Conservation (phyloP, 2,888 invertebrate species). For the Lasioglossum marginatum region DNA sequence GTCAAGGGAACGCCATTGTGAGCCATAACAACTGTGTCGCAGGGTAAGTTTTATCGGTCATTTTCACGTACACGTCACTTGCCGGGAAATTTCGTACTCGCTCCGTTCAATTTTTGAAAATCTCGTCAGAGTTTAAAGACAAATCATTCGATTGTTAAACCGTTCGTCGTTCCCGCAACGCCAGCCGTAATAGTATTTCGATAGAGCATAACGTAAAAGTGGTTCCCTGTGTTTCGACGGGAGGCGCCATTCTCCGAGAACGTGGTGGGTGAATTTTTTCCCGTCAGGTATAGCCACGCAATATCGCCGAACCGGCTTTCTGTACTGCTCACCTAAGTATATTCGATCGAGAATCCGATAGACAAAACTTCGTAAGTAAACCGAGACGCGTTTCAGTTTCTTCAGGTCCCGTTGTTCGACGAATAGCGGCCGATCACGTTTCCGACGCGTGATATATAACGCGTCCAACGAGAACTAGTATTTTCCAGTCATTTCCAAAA, state of each 20-base stretch:
- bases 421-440: conserved; percentile 52
- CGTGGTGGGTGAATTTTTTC: conserved; percentile 54
- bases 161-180: not conserved
- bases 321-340: conserved; percentile 15
- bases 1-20: conserved; percentile 92
- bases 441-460: conserved; percentile 55
- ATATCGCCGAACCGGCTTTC: conserved; percentile 50
- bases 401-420: not conserved
- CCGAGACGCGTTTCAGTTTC: not conserved
- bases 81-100: conserved; percentile 85
- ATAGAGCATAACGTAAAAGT: conserved; percentile 36
- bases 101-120: conserved; percentile 61
- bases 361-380: not conserved
- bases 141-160: not conserved
- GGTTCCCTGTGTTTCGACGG: conserved; percentile 40
- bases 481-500: conserved; percentile 44
- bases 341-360: not conserved
- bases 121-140: conserved; percentile 26
- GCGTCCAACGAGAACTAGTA: conserved; percentile 5
- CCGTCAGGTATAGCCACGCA: conserved; percentile 26
- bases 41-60: conserved; percentile 89
- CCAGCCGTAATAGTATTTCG: not conserved
- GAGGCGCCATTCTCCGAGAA: conserved; percentile 69
- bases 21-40: conserved; percentile 91
- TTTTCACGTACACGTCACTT: conserved; percentile 89